Base-by-base conservation (phyloP, 1,140 invertebrate species). In the Spodoptera litura region DNA sequence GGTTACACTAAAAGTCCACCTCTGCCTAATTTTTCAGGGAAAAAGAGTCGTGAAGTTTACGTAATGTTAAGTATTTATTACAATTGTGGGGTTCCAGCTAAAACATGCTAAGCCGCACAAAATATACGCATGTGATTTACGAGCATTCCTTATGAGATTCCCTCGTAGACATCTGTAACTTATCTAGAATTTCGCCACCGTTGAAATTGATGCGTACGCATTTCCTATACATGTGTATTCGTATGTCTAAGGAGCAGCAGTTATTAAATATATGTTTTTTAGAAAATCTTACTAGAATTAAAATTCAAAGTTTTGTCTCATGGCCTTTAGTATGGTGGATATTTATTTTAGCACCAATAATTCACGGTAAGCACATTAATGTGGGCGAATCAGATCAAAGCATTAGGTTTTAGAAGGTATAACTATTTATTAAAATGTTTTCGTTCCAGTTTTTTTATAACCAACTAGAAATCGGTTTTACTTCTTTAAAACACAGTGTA, bases 91-190 rank as follows among this genome's bases (percentile, higher is more conserved):
- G 49, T 74, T 74, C 56, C 49, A 27, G 44, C 55, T 74, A 74
- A 74, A 74, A 74, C 27, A 74, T 74, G 71, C 20, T 61, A 74
- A 74, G 71, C 56, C 56, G 2, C 20, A 12, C 49, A 44, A 74
- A 74, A 61, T 58, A 58, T 72, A 71, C 44, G 20, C 27, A 12
- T 68, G 38, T 61, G 71, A 74, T 74, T 74, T 74, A 74, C 51
- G 71, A 74, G 71, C 55, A 61, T 15, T 20, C 38, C 56, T 74
- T 74, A 74, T 74, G 71, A 74, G 71, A 74, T 59, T 74, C 35
- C 51, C 58, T 15, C 35, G 71, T 74, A 61, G 38, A 74, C 55
- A 61, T 74, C 35, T 72, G 55, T 73, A 73, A 73, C 55, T 51
- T 74, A 71, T 56, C 68, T 71, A 74, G 56, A 74, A 74, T 74